Conservation (phyloP, 2,797 vertebrate species). For the Mus caroli region DNA sequence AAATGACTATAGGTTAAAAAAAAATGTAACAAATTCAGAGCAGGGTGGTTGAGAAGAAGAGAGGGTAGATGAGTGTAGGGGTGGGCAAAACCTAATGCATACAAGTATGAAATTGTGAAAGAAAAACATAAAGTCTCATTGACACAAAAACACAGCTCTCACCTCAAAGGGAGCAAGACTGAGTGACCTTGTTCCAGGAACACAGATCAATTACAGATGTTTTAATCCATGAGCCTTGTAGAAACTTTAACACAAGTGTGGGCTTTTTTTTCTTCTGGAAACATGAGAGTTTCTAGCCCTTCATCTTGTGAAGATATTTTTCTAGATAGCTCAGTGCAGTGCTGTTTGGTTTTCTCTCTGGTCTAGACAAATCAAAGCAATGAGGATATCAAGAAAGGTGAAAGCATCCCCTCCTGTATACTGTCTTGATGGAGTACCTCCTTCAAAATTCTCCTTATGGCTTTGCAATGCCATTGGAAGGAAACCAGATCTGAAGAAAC, state of each 20-base stretch:
- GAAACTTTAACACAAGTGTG: not conserved
- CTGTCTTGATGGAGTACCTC: conserved; percentile 67
- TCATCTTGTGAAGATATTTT: conserved; percentile 78
- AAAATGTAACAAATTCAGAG: not conserved
- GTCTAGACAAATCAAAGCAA: conserved; percentile 68
- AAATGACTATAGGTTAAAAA: not conserved
- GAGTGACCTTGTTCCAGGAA: not conserved
- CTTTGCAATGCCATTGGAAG: conserved; percentile 46
- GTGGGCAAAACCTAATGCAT: not conserved
- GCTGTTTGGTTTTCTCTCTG: conserved; percentile 68
- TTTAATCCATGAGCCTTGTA: not conserved
- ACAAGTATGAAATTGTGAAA: not conserved
- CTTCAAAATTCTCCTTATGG: conserved; percentile 56
- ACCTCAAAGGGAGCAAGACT: not conserved
- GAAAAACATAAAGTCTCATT: not conserved
- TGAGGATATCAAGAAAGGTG: conserved; percentile 40
- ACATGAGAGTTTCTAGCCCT: conserved; percentile 65
- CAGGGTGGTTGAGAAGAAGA: not conserved
- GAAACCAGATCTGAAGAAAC: conserved; percentile 62
- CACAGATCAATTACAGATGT: not conserved
- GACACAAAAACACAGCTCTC: not conserved
- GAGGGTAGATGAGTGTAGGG: not conserved
- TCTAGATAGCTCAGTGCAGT: conserved; percentile 70
- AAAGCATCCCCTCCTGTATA: conserved; percentile 34
- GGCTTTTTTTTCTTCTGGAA: not conserved